phyloP scores from a whole-genome alignment of 2,888 invertebrate species.

The Clusia tigrina region DNA sequence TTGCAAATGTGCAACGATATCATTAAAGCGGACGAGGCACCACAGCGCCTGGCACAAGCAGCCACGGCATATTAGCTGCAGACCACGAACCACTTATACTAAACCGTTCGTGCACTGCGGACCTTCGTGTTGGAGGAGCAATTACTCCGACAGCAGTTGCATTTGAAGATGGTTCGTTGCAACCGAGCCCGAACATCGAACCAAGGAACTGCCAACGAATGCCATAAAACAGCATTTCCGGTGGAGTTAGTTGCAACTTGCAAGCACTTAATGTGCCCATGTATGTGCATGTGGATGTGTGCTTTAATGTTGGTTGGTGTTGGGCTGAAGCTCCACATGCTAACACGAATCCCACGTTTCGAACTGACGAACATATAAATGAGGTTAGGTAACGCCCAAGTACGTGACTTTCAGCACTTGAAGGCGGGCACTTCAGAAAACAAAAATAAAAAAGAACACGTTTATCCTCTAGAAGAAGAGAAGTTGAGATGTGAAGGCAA shows the following conservation, averaged over 20 bases:
- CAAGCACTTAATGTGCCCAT: slow-evolving; percentile 25
- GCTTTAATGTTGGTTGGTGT: background rate
- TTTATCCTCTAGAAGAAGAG: too few relatives aligned
- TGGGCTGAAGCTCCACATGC: too few relatives aligned
- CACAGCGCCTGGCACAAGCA: too few relatives aligned
- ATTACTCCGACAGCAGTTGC: too few relatives aligned
- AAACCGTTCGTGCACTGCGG: too few relatives aligned
- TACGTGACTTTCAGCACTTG: slow-evolving; percentile 59
- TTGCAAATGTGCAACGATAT: too few relatives aligned
- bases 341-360: slow-evolving; percentile 4
- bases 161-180: background rate
- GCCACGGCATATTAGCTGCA: too few relatives aligned
- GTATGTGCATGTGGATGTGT: slow-evolving; percentile 14
- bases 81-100: too few relatives aligned
- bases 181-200: slow-evolving; percentile 15
- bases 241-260: slow-evolving; percentile 15
- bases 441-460: background rate
- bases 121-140: too few relatives aligned
- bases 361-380: slow-evolving; percentile 23
- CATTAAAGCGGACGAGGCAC: too few relatives aligned
- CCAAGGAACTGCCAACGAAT: background rate
- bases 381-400: slow-evolving; percentile 54
- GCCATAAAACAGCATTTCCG: slow-evolving; percentile 22
- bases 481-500: too few relatives aligned
- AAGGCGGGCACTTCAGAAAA: slow-evolving; percentile 49